Conservation (phyloP, 2,888 invertebrate genomes). For the Ceraclea dissimilis region DNA sequence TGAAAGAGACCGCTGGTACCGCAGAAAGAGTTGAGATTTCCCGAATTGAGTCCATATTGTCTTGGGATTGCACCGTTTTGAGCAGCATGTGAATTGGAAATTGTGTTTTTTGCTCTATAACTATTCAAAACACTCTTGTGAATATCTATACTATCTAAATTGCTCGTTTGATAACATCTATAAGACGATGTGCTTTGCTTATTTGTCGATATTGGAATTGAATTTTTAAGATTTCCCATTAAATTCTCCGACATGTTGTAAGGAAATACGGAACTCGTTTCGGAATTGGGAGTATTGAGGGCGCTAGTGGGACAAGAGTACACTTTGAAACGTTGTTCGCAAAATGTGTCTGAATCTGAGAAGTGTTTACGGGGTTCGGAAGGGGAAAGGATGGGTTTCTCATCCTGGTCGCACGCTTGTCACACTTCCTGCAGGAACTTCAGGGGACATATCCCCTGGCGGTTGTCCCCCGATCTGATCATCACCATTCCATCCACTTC, state of each 20-base stretch:
- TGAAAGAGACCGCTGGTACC: conserved; percentile 19
- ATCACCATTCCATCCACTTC: conserved; percentile 90
- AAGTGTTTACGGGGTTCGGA: conserved; percentile 4
- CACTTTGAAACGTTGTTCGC: conserved; percentile 7
- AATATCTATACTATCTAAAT: conserved; percentile 11
- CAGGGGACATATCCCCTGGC: conserved; percentile 87
- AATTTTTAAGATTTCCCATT: conserved; percentile 21
- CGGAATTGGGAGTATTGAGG: conserved; percentile 14
- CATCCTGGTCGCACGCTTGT: conserved; percentile 50
- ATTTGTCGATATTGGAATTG: conserved; percentile 22
- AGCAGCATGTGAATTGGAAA: not conserved
- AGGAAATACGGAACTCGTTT: conserved; percentile 10
- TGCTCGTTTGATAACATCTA: conserved; percentile 8
- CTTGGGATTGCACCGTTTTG: conserved; percentile 10
- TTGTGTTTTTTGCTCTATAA: conserved; percentile 11
- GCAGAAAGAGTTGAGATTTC: conserved; percentile 23
- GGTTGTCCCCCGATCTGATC: conserved; percentile 88
- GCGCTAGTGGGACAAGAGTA: conserved; percentile 7
- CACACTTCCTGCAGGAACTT: conserved; percentile 94
- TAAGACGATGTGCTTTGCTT: conserved; percentile 7
- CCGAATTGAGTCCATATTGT: conserved; percentile 22
- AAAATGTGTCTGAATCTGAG: conserved; percentile 11
- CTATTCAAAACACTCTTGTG: conserved; percentile 14
- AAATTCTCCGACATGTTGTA: conserved; percentile 21
- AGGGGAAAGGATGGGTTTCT: conserved; percentile 25